These are phyloP conservation scores for Eristalis tenax DNA, from an alignment of 2,888 invertebrate species.

Conservation along the genomic window DNA sequence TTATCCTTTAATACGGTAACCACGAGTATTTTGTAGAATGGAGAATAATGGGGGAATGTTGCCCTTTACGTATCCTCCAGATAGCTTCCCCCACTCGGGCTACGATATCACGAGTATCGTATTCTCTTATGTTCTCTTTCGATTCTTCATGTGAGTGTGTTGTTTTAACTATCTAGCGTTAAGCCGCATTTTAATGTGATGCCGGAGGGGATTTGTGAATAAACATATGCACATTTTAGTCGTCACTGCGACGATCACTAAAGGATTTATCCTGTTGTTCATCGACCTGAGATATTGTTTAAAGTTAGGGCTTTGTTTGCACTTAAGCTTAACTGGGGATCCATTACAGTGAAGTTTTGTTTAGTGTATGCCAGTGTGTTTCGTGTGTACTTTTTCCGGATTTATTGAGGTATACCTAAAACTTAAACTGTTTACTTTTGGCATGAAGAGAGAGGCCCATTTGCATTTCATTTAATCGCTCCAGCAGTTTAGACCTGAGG, in stretches of 20 bases:
- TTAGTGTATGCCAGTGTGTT: background rate
- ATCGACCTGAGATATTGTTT: slow-evolving; percentile 10
- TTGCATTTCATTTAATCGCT: too few species aligned
- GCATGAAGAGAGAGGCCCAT: background rate
- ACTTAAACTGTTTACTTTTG: background rate
- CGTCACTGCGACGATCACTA: background rate
- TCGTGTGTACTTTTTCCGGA: background rate
- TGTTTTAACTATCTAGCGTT: slow-evolving; percentile 10
- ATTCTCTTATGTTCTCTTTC: slow-evolving; percentile 4
- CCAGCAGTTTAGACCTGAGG: too few species aligned
- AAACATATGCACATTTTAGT: slow-evolving; percentile 1
- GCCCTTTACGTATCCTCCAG: slow-evolving; percentile 13
- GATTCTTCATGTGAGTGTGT: background rate
- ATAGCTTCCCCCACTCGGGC: background rate
- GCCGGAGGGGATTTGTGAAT: slow-evolving; percentile 5
- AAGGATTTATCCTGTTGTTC: slow-evolving; percentile 4
- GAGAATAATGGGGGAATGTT: slow-evolving; percentile 24
- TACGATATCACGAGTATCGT: background rate
- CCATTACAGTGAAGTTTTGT: background rate
- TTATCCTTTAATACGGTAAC: slow-evolving; percentile 39
- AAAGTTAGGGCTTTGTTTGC: background rate
- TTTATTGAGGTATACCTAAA: background rate
- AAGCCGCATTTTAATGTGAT: slow-evolving; percentile 14
- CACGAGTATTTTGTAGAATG: slow-evolving; percentile 25
- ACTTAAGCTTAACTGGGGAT: background rate